A percentile compares a stretch with the other conserved stretches of the same genome.
These are phyloP conservation scores for Campoplex capitator DNA, from an alignment of 2,888 invertebrate genomes.

Conservation along the genomic window DNA sequence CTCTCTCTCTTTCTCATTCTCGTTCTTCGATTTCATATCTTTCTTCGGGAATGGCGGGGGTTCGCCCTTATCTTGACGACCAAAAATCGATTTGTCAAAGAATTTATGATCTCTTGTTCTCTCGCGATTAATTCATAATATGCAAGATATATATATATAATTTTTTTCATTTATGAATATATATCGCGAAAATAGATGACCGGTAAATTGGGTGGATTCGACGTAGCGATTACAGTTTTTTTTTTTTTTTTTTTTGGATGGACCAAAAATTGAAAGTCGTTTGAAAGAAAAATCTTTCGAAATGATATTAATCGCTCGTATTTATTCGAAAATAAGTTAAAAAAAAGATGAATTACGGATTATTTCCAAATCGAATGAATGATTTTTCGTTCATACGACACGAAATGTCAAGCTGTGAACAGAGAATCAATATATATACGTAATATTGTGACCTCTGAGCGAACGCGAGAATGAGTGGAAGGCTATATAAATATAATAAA, in stretches of 20 bases:
- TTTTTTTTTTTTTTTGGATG: conserved; percentile 13
- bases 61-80: conserved; percentile 66
- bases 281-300: neutral
- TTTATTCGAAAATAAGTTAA: neutral
- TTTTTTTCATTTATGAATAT: conserved; percentile 17
- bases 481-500: conserved; percentile 42
- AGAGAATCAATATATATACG: conserved; percentile 30
- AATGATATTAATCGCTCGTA: neutral
- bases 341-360: neutral
- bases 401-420: conserved; percentile 19
- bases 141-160: neutral
- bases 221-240: conserved; percentile 51
- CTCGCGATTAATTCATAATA: conserved; percentile 40
- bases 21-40: conserved; percentile 53
- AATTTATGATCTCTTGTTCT: conserved; percentile 31
- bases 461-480: conserved; percentile 60
- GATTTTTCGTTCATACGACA: conserved; percentile 31
- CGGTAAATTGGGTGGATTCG: conserved; percentile 44
- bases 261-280: neutral
- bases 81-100: conserved; percentile 58
- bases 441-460: conserved; percentile 63
- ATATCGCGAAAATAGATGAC: neutral
- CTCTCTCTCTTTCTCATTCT: conserved; percentile 49
- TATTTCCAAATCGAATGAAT: neutral
- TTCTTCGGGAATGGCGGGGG: conserved; percentile 71